These are phyloP conservation scores for Apodemus speciosus DNA, from an alignment of 2,113 vertebrate species.

Conservation along the genomic window DNA sequence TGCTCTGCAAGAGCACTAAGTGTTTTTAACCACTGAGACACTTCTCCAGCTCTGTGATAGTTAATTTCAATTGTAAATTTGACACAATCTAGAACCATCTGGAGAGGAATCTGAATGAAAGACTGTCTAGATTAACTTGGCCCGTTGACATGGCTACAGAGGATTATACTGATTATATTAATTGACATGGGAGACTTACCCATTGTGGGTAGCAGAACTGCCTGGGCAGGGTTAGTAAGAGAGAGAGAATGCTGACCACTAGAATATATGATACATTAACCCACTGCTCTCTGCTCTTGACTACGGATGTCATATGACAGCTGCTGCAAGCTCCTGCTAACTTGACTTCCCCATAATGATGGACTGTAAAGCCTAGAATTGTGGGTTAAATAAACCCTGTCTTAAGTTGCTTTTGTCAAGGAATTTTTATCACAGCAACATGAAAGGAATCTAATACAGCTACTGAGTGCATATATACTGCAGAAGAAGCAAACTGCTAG, in stretches of 20 bases:
- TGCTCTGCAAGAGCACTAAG: not conserved
- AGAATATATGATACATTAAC: not conserved
- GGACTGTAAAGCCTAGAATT: no score
- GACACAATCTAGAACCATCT: not conserved
- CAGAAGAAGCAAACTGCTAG: not conserved
- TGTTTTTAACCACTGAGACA: not conserved
- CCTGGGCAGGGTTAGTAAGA: not conserved
- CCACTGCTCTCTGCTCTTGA: not conserved
- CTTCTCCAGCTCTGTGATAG: not conserved
- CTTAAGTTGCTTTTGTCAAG: not conserved
- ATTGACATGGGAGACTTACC: not conserved
- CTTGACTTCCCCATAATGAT: not conserved
- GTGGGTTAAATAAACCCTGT: not conserved
- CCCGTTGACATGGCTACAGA: not conserved
- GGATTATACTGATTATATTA: no score
- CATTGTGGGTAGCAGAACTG: not conserved
- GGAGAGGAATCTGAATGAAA: not conserved
- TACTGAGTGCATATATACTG: constrained; percentile 13
- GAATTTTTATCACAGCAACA: not conserved
- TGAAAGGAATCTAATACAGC: not conserved
- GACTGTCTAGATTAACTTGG: not conserved
- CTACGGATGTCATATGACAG: not conserved
- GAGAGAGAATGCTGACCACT: not conserved
- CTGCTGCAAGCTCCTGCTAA: not conserved
- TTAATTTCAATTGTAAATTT: not conserved